Evolutionary conservation across 2,797 vertebrate genomes (phyloP).

Genomic region (Menidia menidia): DNA sequence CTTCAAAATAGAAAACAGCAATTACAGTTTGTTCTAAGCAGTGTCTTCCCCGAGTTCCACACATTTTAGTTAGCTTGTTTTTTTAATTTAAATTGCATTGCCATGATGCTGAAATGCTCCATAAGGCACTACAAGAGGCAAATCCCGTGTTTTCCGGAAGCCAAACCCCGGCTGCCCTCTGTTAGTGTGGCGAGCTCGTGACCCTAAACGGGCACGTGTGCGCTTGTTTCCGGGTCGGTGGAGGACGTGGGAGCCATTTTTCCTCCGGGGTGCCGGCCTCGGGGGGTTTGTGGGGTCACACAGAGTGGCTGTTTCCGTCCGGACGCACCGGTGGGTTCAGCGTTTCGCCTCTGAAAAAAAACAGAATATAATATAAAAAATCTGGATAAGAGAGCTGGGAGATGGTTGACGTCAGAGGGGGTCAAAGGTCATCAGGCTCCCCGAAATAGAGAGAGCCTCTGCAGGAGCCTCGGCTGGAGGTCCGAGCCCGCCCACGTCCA

Average conservation of each 20-base stretch:
- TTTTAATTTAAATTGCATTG: constrained; percentile 91
- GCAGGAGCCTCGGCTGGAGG: no score
- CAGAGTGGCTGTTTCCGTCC: constrained; percentile 67
- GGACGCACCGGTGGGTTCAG: constrained; percentile 65
- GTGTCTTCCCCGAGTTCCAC: constrained; percentile 73
- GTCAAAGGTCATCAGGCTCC: no score
- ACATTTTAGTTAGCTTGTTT: constrained; percentile 57
- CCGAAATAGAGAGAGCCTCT: no score
- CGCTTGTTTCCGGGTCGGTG: constrained; percentile 86
- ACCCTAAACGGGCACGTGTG: constrained; percentile 76
- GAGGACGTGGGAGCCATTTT: constrained; percentile 77
- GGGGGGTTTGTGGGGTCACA: constrained; percentile 62
- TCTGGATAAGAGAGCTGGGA: no score
- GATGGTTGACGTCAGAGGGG: no score
- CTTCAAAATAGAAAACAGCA: constrained; percentile 71
- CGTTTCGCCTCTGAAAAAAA: constrained; percentile 42
- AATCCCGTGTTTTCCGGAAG: constrained; percentile 86
- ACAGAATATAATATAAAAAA: no score
- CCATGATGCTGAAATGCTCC: constrained; percentile 91
- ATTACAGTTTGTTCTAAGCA: constrained; percentile 66
- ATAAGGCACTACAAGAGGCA: constrained; percentile 98
- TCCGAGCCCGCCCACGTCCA: no score
- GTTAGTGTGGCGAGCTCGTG: constrained; percentile 78
- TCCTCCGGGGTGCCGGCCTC: constrained; percentile 79
- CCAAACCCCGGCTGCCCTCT: constrained; percentile 90